Evolutionary conservation across 1,140 invertebrate species (phyloP), one percentile per base, ranked within the genome.

Genomic region (Drosophila pandora): DNA sequence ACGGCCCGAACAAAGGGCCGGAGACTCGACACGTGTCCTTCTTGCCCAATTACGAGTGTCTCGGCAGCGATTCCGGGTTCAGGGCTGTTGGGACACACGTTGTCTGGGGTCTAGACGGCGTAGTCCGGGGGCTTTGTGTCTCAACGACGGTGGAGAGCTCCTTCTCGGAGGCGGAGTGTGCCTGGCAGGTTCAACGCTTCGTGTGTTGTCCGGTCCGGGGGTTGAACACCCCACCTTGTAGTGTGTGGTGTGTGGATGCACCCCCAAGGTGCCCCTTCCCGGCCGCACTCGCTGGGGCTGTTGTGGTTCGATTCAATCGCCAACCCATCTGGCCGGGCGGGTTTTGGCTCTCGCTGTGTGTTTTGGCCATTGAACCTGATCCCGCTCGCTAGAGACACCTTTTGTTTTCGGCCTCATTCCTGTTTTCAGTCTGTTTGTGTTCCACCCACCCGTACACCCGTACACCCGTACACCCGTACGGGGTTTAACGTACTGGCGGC

Each of bases 321-420:
- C 67, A 69, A 65, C 50, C 65, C 63, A 69, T 69, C 50, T 69
- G 65, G 62, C 21, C 41, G 41, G 41, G 13, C 13, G 62, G 32
- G 55, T 69, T 68, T 69, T 56, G 63, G 63, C 49, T 68, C 47
- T 47, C 17, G 53, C 28, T 47, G 48, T 64, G 28, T 64, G 49
- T 21, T 56, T 69, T 69, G 67, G 67, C 63, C 67, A 69, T 69
- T 69, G 67, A 69, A 69, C 67, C 64, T 57, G 63, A 30, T 68
- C 50, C 54, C 54, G 67, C 67, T 39, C 47, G 32, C 52, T 69
- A 41, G 52, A 69, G 32, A 69, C 62, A 67, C 64, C 65, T 25
- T 25, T 55, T 55, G 21, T 55, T 37, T 25, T 17, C 5, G 37
- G 28, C 21, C n/a, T 17, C 43, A 22, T 47, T 47, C 17, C 43